Evolutionary conservation across 2,888 invertebrate species (phyloP).

Genomic region (Thecophora atra): DNA sequence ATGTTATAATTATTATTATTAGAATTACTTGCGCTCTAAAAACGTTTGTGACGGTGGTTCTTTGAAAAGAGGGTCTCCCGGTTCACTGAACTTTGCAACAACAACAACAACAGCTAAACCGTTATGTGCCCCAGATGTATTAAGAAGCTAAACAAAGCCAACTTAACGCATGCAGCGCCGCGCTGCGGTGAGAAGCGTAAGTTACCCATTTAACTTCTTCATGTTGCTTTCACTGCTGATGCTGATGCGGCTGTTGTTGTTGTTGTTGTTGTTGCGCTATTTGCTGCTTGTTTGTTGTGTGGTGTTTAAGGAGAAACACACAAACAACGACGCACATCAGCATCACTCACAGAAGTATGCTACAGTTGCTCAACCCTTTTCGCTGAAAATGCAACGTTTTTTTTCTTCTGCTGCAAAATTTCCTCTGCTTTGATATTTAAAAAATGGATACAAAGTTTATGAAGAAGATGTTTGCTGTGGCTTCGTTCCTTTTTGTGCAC

Average conservation of each 20-base stretch:
- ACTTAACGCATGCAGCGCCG: neutral
- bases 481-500: neutral
- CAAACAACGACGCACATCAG: neutral
- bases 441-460: conserved; percentile 6
- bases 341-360: conserved; percentile 1
- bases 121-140: conserved; percentile 1
- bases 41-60: neutral
- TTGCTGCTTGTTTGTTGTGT: neutral
- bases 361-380: neutral
- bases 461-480: neutral
- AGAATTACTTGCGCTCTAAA: neutral
- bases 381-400: neutral
- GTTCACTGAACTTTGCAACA: neutral
- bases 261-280: neutral
- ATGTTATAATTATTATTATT: neutral
- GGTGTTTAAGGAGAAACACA: conserved; percentile 11
- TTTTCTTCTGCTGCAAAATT: neutral
- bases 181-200: neutral
- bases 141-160: neutral
- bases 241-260: neutral
- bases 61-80: neutral
- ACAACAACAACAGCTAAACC: conserved; percentile 1
- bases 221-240: conserved; percentile 1
- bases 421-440: neutral
- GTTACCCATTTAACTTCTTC: conserved; percentile 1